Evolutionary conservation across 2,797 vertebrate genomes (phyloP).

Genomic region (Tympanoctomys barrerae): DNA sequence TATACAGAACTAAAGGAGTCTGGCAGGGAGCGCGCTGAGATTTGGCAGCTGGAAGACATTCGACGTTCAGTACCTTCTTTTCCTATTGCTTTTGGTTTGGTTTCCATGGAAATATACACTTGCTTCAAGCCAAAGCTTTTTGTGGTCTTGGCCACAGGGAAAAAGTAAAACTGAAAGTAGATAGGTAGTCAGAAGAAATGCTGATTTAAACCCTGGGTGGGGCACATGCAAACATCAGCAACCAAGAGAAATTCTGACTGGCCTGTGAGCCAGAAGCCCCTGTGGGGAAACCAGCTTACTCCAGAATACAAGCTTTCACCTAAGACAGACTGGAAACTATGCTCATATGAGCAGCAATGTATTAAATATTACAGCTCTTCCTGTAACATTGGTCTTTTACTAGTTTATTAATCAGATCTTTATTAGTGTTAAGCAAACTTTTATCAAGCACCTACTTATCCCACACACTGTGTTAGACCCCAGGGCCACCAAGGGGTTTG

Average conservation of each 20-base stretch:
- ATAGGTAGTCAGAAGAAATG: slow-evolving; percentile 42
- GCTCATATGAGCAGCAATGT: not conserved
- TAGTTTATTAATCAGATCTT: slow-evolving; percentile 51
- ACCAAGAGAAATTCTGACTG: slow-evolving; percentile 44
- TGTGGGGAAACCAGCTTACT: slow-evolving; percentile 29
- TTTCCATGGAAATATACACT: slow-evolving; percentile 80
- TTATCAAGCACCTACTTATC: not conserved
- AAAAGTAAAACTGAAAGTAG: slow-evolving; percentile 64
- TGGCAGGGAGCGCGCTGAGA: slow-evolving; percentile 55
- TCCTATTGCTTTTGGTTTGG: slow-evolving; percentile 76
- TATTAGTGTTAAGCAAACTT: slow-evolving; percentile 7
- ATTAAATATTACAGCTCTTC: not conserved
- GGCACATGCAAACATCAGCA: slow-evolving; percentile 26
- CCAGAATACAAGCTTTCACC: not conserved
- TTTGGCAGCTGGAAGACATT: slow-evolving; percentile 66
- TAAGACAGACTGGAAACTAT: slow-evolving; percentile 25
- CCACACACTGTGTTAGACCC: not conserved
- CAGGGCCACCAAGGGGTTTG: not conserved
- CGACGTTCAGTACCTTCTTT: slow-evolving; percentile 61
- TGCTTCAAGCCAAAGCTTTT: slow-evolving; percentile 63
- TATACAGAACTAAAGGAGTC: slow-evolving; percentile 58
- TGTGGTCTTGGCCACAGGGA: slow-evolving; percentile 59
- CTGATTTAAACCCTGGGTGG: slow-evolving; percentile 52
- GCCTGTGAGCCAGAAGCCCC: not conserved
- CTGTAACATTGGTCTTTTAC: not conserved